These are phyloP conservation scores for Aphyosemion australe DNA, from an alignment of 2,113 vertebrate genomes.

Conservation along the genomic window DNA sequence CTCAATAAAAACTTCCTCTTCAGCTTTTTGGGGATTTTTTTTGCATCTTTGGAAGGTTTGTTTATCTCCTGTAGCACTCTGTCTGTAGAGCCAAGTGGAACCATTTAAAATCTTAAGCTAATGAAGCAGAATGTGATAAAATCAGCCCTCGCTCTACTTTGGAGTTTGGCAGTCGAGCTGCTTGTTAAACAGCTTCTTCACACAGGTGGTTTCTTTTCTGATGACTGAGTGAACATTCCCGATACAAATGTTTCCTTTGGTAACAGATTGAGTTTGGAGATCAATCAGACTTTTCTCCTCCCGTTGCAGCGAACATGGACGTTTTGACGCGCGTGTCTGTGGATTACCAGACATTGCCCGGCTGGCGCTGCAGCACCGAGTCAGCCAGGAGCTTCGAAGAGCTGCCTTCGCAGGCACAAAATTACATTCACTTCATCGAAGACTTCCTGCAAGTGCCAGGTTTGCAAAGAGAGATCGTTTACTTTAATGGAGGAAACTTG, in stretches of 20 bases:
- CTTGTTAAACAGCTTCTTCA: no score
- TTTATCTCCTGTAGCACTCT: slow-evolving; percentile 2
- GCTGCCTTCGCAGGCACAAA: slow-evolving; percentile 75
- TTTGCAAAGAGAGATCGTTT: slow-evolving; percentile 44
- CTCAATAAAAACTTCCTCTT: no score
- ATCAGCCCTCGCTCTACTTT: no score
- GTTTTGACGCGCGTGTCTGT: slow-evolving; percentile 77
- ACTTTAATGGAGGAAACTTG: slow-evolving; percentile 8
- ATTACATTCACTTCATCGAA: slow-evolving; percentile 81
- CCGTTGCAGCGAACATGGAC: slow-evolving; percentile 80
- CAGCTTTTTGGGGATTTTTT: neutral
- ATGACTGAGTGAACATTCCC: no score
- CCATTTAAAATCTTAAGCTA: slow-evolving; percentile 22
- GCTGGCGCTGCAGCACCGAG: slow-evolving; percentile 81
- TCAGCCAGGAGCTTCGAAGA: slow-evolving; percentile 72
- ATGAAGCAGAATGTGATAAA: slow-evolving; percentile 6
- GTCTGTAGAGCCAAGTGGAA: neutral
- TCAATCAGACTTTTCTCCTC: neutral
- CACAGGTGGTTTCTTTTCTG: no score
- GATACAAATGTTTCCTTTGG: no score
- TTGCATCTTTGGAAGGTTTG: neutral
- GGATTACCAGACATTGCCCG: slow-evolving; percentile 78
- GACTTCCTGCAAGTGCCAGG: slow-evolving; percentile 81
- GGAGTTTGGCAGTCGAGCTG: no score
- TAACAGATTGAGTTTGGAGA: no score